Evolutionary conservation across 2,113 vertebrate genomes (phyloP).

Genomic region (Erinaceus europaeus): DNA sequence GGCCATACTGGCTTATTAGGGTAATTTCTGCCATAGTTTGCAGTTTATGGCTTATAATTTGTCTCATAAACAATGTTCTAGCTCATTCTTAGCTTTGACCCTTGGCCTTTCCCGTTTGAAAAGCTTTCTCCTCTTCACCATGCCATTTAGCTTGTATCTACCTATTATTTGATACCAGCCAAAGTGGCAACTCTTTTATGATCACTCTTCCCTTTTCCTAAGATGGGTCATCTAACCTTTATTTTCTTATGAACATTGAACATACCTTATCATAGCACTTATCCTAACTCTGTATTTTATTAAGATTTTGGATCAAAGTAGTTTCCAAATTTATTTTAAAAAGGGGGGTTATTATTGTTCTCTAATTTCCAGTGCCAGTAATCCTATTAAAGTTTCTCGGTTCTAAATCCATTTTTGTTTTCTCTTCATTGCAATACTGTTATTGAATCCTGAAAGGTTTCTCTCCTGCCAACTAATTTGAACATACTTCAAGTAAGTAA

Average conservation of each 20-base stretch:
- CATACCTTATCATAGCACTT: not conserved
- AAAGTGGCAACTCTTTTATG: not conserved
- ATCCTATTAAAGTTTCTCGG: not conserved
- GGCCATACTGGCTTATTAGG: not conserved
- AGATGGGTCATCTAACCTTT: not conserved
- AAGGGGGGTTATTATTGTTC: not conserved
- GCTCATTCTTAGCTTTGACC: not conserved
- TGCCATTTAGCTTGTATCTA: not conserved
- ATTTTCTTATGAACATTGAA: not conserved
- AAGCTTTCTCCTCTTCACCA: not conserved
- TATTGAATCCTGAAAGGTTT: not conserved
- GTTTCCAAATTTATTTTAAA: not conserved
- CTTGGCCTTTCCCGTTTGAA: not conserved
- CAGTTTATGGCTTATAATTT: not conserved
- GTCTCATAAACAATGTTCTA: not conserved
- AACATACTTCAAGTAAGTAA: not conserved
- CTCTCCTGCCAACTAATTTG: not conserved
- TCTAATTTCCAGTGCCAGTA: not conserved
- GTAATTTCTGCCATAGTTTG: not conserved
- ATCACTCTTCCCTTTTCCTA: not conserved
- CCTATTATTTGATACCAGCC: not conserved
- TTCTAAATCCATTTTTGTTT: not conserved
- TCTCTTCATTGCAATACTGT: not conserved
- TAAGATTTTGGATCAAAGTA: not conserved
- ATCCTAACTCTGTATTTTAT: not conserved